A percentile compares a stretch with the other conserved stretches of the same genome.
Conservation (phyloP, 2,113 vertebrate species). For the Saimiri boliviensis region DNA sequence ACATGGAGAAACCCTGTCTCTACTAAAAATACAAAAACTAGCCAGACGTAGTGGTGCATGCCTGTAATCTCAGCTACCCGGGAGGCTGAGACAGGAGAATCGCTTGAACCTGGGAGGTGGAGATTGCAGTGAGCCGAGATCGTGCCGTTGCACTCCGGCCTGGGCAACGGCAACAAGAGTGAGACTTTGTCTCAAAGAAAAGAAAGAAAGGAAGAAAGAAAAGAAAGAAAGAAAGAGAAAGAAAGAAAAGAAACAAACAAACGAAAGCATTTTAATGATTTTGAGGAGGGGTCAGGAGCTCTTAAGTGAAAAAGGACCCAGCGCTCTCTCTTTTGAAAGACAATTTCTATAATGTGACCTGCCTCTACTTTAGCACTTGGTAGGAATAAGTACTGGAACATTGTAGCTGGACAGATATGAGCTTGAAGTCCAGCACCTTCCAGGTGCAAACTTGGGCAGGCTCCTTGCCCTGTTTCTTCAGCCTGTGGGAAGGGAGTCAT, state of each 20-base stretch:
- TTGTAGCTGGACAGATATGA: background rate
- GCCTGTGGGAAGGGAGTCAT: background rate
- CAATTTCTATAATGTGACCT: fast-evolving
- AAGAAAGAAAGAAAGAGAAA: background rate
- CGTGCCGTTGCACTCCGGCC: too few relatives aligned
- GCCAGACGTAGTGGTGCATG: too few relatives aligned
- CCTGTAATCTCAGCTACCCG: too few relatives aligned
- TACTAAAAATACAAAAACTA: too few relatives aligned
- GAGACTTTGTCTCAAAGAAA: too few relatives aligned
- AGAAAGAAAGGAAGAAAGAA: background rate
- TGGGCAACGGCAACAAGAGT: too few relatives aligned
- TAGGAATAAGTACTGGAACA: background rate
- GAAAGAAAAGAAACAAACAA: background rate
- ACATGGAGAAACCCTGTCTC: too few relatives aligned
- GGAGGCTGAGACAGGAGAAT: too few relatives aligned
- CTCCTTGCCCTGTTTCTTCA: background rate
- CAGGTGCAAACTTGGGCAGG: background rate
- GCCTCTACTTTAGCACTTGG: background rate
- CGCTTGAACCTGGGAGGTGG: too few relatives aligned
- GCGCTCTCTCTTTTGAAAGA: background rate
- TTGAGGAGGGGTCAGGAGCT: background rate
- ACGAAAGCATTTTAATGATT: background rate
- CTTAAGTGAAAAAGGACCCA: background rate
- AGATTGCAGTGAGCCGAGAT: too few relatives aligned
- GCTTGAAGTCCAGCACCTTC: background rate